Conservation (phyloP, 2,888 invertebrate genomes). For the Hyppa rectilinea region DNA sequence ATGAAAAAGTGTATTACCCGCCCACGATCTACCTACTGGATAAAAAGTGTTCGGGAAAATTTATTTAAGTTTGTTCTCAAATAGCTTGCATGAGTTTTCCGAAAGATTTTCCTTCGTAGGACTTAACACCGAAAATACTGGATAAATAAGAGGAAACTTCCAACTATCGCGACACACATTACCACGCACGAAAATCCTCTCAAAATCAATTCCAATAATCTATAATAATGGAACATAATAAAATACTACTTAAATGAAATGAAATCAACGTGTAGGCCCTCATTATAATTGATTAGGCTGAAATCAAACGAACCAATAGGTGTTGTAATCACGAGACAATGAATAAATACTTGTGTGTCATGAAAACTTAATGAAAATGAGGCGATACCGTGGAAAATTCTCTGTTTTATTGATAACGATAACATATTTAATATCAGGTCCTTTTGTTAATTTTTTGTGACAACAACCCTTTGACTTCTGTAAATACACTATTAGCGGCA, state of each 20-base stretch:
- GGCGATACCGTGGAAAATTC: background rate
- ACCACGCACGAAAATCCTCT: background rate
- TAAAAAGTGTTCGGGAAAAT: background rate
- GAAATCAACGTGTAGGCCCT: constrained; percentile 21
- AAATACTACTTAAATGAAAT: constrained; percentile 6
- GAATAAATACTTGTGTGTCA: constrained; percentile 15
- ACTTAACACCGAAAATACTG: background rate
- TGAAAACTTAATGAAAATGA: background rate
- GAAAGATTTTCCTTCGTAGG: background rate
- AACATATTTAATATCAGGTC: background rate
- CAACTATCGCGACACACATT: background rate
- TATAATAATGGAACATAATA: background rate
- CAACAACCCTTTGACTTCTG: background rate
- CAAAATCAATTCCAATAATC: constrained; percentile 24
- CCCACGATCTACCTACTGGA: background rate
- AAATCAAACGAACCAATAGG: constrained; percentile 8
- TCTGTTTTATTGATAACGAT: background rate
- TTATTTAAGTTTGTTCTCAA: background rate
- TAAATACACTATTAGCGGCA: background rate
- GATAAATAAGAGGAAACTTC: too few species aligned
- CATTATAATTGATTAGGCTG: constrained; percentile 16
- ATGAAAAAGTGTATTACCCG: background rate
- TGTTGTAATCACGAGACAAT: constrained; percentile 16
- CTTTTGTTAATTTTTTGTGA: constrained; percentile 8
- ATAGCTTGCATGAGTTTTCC: background rate